Evolutionary conservation across 1,140 invertebrate species (phyloP).

Genomic region (Plectrocnemia conspersa): DNA sequence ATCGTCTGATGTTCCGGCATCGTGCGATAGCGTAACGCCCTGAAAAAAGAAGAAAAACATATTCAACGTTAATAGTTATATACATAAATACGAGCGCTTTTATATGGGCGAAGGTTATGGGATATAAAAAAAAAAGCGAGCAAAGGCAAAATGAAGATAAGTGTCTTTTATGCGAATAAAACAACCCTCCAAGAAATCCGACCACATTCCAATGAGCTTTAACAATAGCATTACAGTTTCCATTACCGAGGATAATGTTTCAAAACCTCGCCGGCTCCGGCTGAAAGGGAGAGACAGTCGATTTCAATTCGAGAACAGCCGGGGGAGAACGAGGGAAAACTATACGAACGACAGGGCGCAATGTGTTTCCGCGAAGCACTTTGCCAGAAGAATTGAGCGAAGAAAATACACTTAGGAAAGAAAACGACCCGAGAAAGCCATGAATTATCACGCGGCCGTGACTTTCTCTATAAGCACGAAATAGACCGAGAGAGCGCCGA

Average conservation of each 20-base stretch:
- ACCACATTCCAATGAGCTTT: conserved; percentile 34
- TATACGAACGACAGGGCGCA: conserved; percentile 29
- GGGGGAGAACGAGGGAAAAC: conserved; percentile 29
- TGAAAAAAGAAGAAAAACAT: conserved; percentile 37
- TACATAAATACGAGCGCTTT: background rate
- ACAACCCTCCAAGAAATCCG: conserved; percentile 27
- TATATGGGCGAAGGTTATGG: background rate
- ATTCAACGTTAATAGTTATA: conserved; percentile 6
- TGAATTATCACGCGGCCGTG: conserved; percentile 35
- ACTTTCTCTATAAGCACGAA: conserved; percentile 34
- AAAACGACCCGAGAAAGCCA: conserved; percentile 34
- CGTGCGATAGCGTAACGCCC: conserved; percentile 63
- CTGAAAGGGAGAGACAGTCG: conserved; percentile 30
- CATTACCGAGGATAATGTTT: conserved; percentile 35
- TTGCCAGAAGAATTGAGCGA: conserved; percentile 34
- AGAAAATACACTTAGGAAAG: conserved; percentile 35
- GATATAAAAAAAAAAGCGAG: conserved; percentile 12
- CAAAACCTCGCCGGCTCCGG: conserved; percentile 19
- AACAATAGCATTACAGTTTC: conserved; percentile 34
- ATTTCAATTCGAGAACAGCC: conserved; percentile 34
- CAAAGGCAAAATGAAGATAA: conserved; percentile 4
- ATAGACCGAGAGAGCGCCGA: conserved; percentile 35
- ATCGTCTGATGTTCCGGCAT: conserved; percentile 73
- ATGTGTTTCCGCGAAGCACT: conserved; percentile 31
- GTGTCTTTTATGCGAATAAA: conserved; percentile 21